Base-by-base conservation (phyloP, 1,140 invertebrate species). In the Dinoponera quadriceps region DNA sequence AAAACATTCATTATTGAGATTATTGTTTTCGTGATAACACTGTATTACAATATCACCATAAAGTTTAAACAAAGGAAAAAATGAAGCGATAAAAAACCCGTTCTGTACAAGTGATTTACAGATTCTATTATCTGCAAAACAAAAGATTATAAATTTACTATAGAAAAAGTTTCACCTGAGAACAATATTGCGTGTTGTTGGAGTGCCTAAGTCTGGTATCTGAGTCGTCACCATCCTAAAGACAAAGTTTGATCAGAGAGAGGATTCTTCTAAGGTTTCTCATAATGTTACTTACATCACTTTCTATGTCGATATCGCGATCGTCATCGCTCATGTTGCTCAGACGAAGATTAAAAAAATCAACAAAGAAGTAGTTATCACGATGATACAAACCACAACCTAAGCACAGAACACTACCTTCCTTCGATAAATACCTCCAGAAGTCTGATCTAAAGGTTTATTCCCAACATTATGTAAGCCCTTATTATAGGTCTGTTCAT, bases 241-340 rank as follows among this genome's bases (percentile, higher is more conserved):
- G 87, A 84, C 82, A 81, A 82, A 84, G 14, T 27, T 71, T 7
- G 20, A 27, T 78, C 11, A 71, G 20, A 71, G 44, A 57, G 11
- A 54, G 33, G 51, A 1, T 16, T 20, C 4, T 66, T 57, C 51
- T 55, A 63, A 2, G 69, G 14, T 5, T 5, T 11, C 72, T 51
- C 57, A 74, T 69, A 83, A 87, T 27, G 13, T 29, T 57, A 95
- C 96, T 96, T 95, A 98, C 98, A 95, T 98, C 97, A 95, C 97
- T 98, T 95, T 98, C 97, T 88, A 98, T 97, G 94, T 98, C 97
- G 92, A 98, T 98, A 92, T 98, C 97, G 86, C 97, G 95, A 93
- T 98, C 97, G 94, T 98, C 97, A 94, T 98, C 97, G 93, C 97
- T 98, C 97, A 98, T 97, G 82, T 59, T 92, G 78, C 9, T 0